phyloP scores from a whole-genome alignment of 2,888 invertebrate species.

The Athetis lepigone region DNA sequence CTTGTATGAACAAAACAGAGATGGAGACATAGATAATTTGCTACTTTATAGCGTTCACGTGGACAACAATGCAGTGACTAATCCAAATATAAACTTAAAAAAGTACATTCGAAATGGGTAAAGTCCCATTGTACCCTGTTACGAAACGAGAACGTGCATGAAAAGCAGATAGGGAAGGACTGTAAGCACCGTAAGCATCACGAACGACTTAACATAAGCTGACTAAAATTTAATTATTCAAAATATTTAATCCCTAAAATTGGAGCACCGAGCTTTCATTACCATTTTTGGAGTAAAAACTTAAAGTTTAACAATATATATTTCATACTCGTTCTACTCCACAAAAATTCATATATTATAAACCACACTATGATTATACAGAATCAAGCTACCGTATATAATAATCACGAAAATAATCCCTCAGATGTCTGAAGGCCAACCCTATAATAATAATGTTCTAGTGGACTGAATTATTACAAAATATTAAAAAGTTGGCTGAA shows the following conservation, averaged over 20 bases:
- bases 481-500: constrained; percentile 48
- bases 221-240: constrained; percentile 15
- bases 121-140: too few species aligned
- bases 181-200: too few species aligned
- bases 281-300: constrained; percentile 9
- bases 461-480: constrained; percentile 42
- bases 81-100: too few species aligned
- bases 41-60: too few species aligned
- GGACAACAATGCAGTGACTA: too few species aligned
- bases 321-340: too few species aligned
- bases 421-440: constrained; percentile 21
- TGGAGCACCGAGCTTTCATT: not conserved
- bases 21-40: too few species aligned
- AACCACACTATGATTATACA: constrained; percentile 19
- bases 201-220: not conserved
- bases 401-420: constrained; percentile 26
- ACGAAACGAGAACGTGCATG: too few species aligned
- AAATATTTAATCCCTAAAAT: constrained; percentile 16
- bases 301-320: constrained; percentile 6
- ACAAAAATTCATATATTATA: too few species aligned
- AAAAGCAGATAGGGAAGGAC: too few species aligned
- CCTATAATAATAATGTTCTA: constrained; percentile 32
- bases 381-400: constrained; percentile 11
- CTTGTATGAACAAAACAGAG: too few species aligned
- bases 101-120: too few species aligned